These are phyloP conservation scores for Ormyrus rosae DNA, from an alignment of 2,888 invertebrate species.

Conservation along the genomic window DNA sequence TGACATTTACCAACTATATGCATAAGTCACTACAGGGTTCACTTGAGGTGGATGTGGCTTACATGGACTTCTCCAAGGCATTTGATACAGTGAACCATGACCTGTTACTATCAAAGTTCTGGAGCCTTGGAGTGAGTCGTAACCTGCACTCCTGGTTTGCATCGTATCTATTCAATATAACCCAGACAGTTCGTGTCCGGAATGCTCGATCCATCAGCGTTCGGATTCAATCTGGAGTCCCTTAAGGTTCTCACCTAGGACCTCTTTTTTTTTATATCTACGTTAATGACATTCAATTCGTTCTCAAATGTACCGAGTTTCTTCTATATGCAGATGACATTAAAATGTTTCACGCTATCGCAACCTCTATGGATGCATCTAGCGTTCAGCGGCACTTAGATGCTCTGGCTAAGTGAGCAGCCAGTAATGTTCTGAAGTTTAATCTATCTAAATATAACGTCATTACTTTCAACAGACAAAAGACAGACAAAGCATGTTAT, in stretches of 20 bases:
- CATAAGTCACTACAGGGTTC: background rate
- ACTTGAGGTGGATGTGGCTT: background rate
- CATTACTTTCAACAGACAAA: no score
- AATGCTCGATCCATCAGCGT: background rate
- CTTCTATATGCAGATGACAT: no score
- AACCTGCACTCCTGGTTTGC: conserved; percentile 16
- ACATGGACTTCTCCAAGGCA: conserved; percentile 7
- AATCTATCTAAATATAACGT: no score
- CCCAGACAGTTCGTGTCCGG: conserved; percentile 1
- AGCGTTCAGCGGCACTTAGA: no score
- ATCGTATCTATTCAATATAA: background rate
- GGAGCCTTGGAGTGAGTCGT: conserved; percentile 23
- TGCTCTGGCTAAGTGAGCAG: no score
- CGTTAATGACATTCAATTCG: no score
- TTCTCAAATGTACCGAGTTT: no score
- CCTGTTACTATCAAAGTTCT: conserved; percentile 15
- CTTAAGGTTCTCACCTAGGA: background rate
- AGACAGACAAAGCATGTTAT: no score
- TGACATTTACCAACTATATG: background rate
- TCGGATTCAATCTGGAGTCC: background rate
- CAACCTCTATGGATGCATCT: no score
- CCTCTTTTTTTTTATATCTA: background rate
- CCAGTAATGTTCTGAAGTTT: no score
- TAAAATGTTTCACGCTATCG: no score
- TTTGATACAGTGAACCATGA: background rate